phyloP scores from a whole-genome alignment of 2,113 vertebrate species.

The Paradoxurus hermaphroditus region DNA sequence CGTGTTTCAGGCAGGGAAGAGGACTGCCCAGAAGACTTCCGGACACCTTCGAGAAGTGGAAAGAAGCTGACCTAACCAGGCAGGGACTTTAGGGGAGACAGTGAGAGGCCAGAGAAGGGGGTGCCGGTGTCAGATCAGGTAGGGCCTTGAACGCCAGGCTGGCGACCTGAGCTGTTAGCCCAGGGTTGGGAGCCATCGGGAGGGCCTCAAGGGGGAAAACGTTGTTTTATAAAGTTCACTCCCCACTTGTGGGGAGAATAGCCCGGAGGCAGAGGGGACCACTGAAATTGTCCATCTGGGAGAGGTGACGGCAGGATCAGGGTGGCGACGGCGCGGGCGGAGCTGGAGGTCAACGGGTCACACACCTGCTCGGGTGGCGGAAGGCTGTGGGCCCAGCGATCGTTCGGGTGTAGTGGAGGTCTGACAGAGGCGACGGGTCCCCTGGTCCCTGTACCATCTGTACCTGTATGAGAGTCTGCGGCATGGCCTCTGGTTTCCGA shows the following conservation, averaged over 20 bases:
- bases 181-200: not conserved
- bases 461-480: not conserved
- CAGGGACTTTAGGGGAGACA: not conserved
- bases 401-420: not conserved
- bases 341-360: not conserved
- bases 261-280: not conserved
- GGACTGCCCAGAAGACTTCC: not conserved
- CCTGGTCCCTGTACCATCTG: rapidly evolving
- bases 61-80: not conserved
- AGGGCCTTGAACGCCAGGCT: not conserved
- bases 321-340: not conserved
- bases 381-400: not conserved
- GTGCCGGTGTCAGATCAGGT: not conserved
- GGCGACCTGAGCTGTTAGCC: not conserved
- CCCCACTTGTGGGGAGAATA: not conserved
- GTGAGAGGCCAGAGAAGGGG: not conserved
- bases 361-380: not conserved
- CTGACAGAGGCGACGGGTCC: not conserved
- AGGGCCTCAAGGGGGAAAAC: not conserved
- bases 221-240: not conserved
- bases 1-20: not conserved
- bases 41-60: not conserved
- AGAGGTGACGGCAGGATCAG: not conserved
- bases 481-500: not conserved
- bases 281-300: not conserved